Conservation (phyloP, 2,888 invertebrate genomes). For the Cyclophora punctaria region DNA sequence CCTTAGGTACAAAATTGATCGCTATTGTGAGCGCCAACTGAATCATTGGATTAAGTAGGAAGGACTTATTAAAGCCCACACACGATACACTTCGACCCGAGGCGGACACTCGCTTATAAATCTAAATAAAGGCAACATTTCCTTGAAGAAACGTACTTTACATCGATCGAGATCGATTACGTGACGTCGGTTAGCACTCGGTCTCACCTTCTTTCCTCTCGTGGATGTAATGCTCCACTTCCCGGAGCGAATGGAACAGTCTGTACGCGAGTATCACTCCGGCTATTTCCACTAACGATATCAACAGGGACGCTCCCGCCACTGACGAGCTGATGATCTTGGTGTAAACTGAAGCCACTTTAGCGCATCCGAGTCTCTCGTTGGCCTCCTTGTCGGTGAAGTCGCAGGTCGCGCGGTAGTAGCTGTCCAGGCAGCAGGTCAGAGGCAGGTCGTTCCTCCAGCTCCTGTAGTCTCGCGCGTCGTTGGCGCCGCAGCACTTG, state of each 20-base stretch:
- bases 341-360: slow-evolving; percentile 66
- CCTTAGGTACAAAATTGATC: slow-evolving; percentile 38
- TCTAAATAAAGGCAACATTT: slow-evolving; percentile 43
- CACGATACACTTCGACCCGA: slow-evolving; percentile 37
- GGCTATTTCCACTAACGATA: slow-evolving; percentile 52
- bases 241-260: slow-evolving; percentile 55
- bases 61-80: slow-evolving; percentile 36
- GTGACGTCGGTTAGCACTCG: slow-evolving; percentile 46
- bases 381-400: slow-evolving; percentile 70
- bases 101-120: slow-evolving; percentile 18
- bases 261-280: slow-evolving; percentile 59
- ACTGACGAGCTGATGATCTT: slow-evolving; percentile 66
- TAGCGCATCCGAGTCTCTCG: slow-evolving; percentile 64
- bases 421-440: slow-evolving; percentile 62
- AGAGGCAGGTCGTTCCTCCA: slow-evolving; percentile 64
- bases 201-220: slow-evolving; percentile 67
- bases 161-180: slow-evolving; percentile 20
- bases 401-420: slow-evolving; percentile 60
- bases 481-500: slow-evolving; percentile 65
- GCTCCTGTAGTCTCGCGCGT: slow-evolving; percentile 63
- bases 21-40: slow-evolving; percentile 32
- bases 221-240: slow-evolving; percentile 65
- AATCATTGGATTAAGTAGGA: slow-evolving; percentile 47
- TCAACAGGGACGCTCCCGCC: slow-evolving; percentile 57
- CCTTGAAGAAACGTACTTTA: slow-evolving; percentile 54